A percentile compares a stretch with the other conserved stretches of the same genome.
Conservation (phyloP, 2,888 invertebrate genomes). For the Drosophila lutescens region DNA sequence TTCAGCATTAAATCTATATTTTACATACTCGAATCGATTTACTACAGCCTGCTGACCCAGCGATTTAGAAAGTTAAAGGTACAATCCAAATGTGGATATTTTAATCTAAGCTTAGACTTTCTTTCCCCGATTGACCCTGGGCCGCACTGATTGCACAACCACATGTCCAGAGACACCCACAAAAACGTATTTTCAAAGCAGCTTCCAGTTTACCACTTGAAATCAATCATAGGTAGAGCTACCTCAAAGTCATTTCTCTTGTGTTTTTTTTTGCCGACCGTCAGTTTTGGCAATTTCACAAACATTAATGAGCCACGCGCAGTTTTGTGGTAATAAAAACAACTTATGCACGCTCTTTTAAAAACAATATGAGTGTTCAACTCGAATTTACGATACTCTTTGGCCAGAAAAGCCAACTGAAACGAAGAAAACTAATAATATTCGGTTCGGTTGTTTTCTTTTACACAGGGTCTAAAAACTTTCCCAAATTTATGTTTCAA, state of each 20-base stretch:
- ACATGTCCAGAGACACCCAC: slow-evolving; percentile 27
- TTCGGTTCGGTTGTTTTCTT: background rate
- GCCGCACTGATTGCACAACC: slow-evolving; percentile 14
- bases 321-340: slow-evolving; percentile 32
- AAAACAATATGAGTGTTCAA: background rate
- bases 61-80: slow-evolving; percentile 85
- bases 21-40: slow-evolving; percentile 86
- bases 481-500: slow-evolving; percentile 45
- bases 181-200: slow-evolving; percentile 7
- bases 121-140: slow-evolving; percentile 30
- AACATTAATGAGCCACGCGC: slow-evolving; percentile 51
- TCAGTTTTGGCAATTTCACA: slow-evolving; percentile 43
- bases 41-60: slow-evolving; percentile 86
- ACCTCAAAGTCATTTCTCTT: slow-evolving; percentile 35
- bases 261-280: slow-evolving; percentile 18
- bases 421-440: background rate
- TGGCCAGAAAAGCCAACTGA: background rate
- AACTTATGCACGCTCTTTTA: background rate
- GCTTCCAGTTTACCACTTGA: slow-evolving; percentile 23
- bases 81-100: slow-evolving; percentile 30
- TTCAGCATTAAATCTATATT: slow-evolving; percentile 85
- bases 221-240: slow-evolving; percentile 41
- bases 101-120: slow-evolving; percentile 27
- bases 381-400: slow-evolving; percentile 18
- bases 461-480: slow-evolving; percentile 17